phyloP scores from a whole-genome alignment of 2,888 invertebrate genomes.

The Chorisops tibialis region DNA sequence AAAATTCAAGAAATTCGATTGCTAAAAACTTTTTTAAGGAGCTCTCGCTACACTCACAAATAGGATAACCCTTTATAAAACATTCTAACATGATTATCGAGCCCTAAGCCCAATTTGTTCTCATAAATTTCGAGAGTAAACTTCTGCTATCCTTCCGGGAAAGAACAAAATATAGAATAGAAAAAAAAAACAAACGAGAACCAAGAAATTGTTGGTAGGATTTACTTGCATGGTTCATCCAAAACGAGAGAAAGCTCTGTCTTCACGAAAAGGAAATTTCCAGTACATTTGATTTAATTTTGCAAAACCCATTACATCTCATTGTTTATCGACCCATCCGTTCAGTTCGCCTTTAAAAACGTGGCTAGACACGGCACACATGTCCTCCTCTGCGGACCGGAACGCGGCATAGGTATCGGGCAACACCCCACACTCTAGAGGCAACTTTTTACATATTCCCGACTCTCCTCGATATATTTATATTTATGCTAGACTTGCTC shows the following conservation, averaged over 20 bases:
- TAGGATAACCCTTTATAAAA: not conserved
- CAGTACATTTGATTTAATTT: conserved; percentile 19
- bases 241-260: too few species aligned
- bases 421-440: too few species aligned
- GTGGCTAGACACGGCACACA: not conserved
- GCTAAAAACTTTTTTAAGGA: not conserved
- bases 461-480: too few species aligned
- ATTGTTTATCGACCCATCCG: not conserved
- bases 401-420: too few species aligned
- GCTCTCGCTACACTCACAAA: too few species aligned
- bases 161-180: too few species aligned
- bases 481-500: not conserved
- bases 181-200: not conserved
- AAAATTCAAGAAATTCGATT: not conserved
- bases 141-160: conserved; percentile 2
- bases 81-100: conserved; percentile 7
- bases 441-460: too few species aligned
- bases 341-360: not conserved
- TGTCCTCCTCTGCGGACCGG: too few species aligned
- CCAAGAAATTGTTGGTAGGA: not conserved
- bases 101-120: conserved; percentile 12
- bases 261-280: conserved; percentile 6
- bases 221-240: not conserved
- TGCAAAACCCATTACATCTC: not conserved
- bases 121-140: conserved; percentile 4